These are phyloP conservation scores for Stegana nigrithorax DNA, from an alignment of 2,888 invertebrate genomes.

Conservation along the genomic window DNA sequence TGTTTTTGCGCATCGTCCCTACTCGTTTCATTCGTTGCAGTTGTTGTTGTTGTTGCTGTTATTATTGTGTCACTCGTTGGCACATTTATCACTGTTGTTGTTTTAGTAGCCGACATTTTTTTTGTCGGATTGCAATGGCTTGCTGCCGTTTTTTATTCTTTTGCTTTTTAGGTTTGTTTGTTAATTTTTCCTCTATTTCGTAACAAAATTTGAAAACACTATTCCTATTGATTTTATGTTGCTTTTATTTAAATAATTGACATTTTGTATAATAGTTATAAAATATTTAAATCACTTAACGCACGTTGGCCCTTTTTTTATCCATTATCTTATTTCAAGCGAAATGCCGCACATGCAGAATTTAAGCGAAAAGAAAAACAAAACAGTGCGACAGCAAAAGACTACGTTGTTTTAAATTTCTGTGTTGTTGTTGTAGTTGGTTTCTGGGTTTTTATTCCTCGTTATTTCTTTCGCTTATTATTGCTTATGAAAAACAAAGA, in stretches of 20 bases:
- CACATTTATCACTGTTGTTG: conserved; percentile 32
- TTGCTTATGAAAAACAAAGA: no score
- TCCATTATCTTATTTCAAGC: not conserved
- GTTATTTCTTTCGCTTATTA: no score
- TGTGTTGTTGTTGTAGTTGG: no score
- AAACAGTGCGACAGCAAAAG: no score
- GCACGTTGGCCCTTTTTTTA: not conserved
- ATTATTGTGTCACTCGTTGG: conserved; percentile 21
- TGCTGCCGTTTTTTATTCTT: conserved; percentile 28
- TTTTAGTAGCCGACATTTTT: conserved; percentile 49
- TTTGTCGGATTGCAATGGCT: not conserved
- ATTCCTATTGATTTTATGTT: conserved; percentile 9
- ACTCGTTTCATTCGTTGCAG: conserved; percentile 9
- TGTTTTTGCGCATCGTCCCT: not conserved
- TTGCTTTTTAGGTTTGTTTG: conserved; percentile 22
- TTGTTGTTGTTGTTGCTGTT: conserved; percentile 27
- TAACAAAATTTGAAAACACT: conserved; percentile 32
- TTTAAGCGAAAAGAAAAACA: no score
- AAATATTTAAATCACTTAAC: no score
- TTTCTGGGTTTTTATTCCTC: no score
- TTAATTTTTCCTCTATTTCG: conserved; percentile 24
- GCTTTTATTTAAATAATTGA: no score
- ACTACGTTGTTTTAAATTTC: no score
- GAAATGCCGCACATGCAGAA: no score
- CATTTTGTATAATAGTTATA: no score